phyloP scores from a whole-genome alignment of 2,113 vertebrate species.

The Sterrhoptilus dennistouni region DNA sequence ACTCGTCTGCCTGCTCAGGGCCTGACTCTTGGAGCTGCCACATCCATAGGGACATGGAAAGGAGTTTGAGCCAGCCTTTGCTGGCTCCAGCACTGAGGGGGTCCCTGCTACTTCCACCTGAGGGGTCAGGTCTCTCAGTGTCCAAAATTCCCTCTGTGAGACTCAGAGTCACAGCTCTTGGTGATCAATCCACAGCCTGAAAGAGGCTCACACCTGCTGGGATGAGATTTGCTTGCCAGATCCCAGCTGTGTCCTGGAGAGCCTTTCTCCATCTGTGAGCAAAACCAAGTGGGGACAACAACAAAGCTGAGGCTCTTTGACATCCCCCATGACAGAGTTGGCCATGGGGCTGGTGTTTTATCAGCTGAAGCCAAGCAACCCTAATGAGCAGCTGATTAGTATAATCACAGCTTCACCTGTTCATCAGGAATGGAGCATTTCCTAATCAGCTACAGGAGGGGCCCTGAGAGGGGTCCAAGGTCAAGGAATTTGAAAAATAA shows the following conservation, averaged over 20 bases:
- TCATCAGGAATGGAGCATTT: constrained; percentile 14
- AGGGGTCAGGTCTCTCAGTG: not conserved
- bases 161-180: not conserved
- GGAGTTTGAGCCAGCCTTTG: not conserved
- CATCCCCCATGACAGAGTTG: not conserved
- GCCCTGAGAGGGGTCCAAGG: not conserved
- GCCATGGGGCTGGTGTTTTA: not conserved
- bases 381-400: constrained; percentile 53
- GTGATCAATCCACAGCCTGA: not conserved
- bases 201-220: not conserved
- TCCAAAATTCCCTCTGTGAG: not conserved
- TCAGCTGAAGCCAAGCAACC: constrained; percentile 1
- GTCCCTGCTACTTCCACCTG: not conserved
- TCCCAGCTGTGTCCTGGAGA: not conserved
- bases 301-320: not conserved
- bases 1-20: not conserved
- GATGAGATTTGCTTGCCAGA: not conserved
- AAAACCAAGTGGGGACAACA: not conserved
- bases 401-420: constrained; percentile 34
- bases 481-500: not conserved
- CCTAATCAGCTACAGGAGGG: not conserved
- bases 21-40: not conserved
- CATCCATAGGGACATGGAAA: not conserved
- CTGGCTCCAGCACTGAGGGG: not conserved
- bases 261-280: not conserved